A percentile compares a stretch with the other conserved stretches of the same genome.
These are phyloP conservation scores for Caenorhabditis sp. DNA, from an alignment of 2,888 invertebrate species.

Conservation along the genomic window DNA sequence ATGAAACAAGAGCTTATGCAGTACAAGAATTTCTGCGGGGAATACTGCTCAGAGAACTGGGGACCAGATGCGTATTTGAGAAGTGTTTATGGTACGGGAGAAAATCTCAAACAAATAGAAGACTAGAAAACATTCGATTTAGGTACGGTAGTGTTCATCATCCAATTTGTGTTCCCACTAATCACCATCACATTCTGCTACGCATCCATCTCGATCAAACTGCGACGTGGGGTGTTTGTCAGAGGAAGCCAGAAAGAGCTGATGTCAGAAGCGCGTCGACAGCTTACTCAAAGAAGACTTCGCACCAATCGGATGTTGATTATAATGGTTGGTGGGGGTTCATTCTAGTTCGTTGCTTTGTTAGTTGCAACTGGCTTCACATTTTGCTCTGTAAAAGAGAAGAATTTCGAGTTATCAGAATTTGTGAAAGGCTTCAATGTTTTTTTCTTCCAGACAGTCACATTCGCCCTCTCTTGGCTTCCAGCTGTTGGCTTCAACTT, in stretches of 20 bases:
- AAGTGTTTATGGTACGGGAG: slow-evolving; percentile 73
- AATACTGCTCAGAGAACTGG: slow-evolving; percentile 82
- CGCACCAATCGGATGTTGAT: slow-evolving; percentile 98
- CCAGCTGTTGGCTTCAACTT: slow-evolving; percentile 83
- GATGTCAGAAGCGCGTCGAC: slow-evolving; percentile 78
- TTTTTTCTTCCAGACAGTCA: slow-evolving; percentile 87
- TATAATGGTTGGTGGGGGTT: slow-evolving; percentile 89
- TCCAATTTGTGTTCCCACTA: slow-evolving; percentile 81
- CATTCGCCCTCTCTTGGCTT: slow-evolving; percentile 93
- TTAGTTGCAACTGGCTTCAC: too few species aligned
- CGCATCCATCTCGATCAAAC: slow-evolving; percentile 77
- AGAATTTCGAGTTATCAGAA: too few species aligned
- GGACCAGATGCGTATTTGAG: slow-evolving; percentile 63
- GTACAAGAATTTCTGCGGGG: slow-evolving; percentile 68
- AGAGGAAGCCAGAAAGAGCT: slow-evolving; percentile 66
- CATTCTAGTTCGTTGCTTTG: background rate
- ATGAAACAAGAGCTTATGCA: slow-evolving; percentile 72
- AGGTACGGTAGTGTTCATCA: slow-evolving; percentile 79
- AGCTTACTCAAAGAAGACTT: slow-evolving; percentile 88
- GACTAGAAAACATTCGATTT: slow-evolving; percentile 15
- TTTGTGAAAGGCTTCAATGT: too few species aligned
- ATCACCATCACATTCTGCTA: slow-evolving; percentile 80
- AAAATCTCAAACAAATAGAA: background rate
- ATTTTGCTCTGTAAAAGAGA: too few species aligned
- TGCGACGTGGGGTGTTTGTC: slow-evolving; percentile 76